Evolutionary conservation across 2,888 invertebrate genomes (phyloP), one percentile per base, ranked within the genome.

Genomic region (Eulithis prunata): DNA sequence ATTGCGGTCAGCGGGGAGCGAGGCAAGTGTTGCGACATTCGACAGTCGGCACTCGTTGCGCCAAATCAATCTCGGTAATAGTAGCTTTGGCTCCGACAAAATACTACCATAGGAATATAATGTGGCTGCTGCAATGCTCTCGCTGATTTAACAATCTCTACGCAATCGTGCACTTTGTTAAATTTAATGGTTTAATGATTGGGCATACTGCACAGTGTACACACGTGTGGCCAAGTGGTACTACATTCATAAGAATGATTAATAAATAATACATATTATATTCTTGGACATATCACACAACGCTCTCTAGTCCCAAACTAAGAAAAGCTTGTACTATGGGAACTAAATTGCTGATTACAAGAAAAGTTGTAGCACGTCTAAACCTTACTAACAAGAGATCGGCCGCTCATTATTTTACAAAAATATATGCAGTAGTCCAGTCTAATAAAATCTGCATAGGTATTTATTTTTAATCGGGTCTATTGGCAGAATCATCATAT

Each of bases 21-120:
- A 78, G 77, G 79, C 76, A 70, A 64, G 70, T 64, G 76, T 85
- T 85, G 81, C 85, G 81, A 82, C 82, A 85, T 76, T 69, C 68
- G 64, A 71, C 81, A 76, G 81, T 80, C 80, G 78, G 81, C 81
- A 80, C 80, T 80, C 76, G 85, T 87, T 88, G 86, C 86, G 85
- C 82, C 85, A 86, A 89, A 89, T 90, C 89, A 87, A 88, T 88
- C 88, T 85, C 78, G 71, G 81, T 87, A 86, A 88, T 87, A 81
- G 80, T 79, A 84, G 83, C 83, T 83, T 66, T 77, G 75, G 75
- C 76, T 72, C 76, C 74, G 71, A 78, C 76, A 72, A 79, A 80
- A 78, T 83, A 79, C 64, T 68, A 76, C 81, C 71, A 72, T 79
- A 75, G 71, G 75, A 75, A 78, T 81, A 78, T 75, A 70, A 67